Percentiles rank a stretch among this genome's conserved stretches.
Evolutionary conservation across 2,888 invertebrate species (phyloP).

Genomic region (Microctonus hyperodae): DNA sequence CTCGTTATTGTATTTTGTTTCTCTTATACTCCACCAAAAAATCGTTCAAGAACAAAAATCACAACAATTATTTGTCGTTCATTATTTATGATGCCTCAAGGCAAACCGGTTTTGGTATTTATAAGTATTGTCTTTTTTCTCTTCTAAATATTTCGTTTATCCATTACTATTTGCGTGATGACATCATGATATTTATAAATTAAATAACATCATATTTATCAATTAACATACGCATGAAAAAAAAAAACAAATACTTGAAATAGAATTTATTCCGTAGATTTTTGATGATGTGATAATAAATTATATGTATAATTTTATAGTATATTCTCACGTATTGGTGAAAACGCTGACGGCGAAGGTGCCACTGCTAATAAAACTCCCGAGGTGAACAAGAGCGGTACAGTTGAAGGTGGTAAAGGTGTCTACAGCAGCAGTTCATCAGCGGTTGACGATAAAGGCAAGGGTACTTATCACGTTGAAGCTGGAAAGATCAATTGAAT

Average conservation of each 20-base stretch:
- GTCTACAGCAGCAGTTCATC: slow-evolving; percentile 65
- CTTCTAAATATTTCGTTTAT: neutral
- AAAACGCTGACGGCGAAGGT: slow-evolving; percentile 44
- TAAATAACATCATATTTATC: neutral
- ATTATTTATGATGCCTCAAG: slow-evolving; percentile 2
- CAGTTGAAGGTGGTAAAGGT: slow-evolving; percentile 62
- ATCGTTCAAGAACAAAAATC: neutral
- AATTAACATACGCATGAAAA: neutral
- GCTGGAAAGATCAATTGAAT: slow-evolving; percentile 59
- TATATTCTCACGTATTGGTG: slow-evolving; percentile 61
- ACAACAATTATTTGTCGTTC: neutral
- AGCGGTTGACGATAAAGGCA: slow-evolving; percentile 63
- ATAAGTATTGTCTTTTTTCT: neutral
- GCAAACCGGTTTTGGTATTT: slow-evolving; percentile 1
- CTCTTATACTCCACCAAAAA: neutral
- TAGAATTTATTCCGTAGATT: neutral
- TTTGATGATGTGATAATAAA: neutral
- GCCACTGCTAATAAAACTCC: neutral
- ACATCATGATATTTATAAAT: neutral
- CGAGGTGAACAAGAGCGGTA: slow-evolving; percentile 55
- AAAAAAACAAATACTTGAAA: neutral
- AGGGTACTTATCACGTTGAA: slow-evolving; percentile 64
- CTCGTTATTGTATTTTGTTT: neutral
- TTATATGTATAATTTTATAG: slow-evolving; percentile 38
- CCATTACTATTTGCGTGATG: neutral